Evolutionary conservation across 2,113 vertebrate species (phyloP).

Genomic region (Ranitomeya imitator): DNA sequence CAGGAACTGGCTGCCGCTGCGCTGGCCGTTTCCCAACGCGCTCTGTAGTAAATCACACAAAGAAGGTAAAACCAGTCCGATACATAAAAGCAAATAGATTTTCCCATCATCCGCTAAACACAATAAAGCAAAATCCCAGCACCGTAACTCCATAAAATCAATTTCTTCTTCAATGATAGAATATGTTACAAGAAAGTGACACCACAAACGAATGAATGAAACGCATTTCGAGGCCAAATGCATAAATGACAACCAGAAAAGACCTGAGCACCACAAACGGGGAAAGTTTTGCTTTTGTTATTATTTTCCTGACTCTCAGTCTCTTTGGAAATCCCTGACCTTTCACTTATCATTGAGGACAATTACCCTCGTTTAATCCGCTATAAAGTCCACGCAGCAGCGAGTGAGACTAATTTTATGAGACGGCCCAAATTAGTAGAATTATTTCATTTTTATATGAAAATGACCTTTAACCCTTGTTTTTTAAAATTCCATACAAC

Average conservation of each 20-base stretch:
- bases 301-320: background rate
- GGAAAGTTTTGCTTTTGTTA: background rate
- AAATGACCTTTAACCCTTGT: background rate
- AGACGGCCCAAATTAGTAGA: background rate
- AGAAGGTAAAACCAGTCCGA: background rate
- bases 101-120: background rate
- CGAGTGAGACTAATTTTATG: background rate
- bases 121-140: background rate
- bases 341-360: constrained; percentile 3
- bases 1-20: background rate
- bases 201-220: background rate
- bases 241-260: too few species aligned
- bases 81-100: background rate
- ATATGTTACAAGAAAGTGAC: background rate
- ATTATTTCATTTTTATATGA: background rate
- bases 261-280: too few species aligned
- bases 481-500: background rate
- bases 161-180: background rate
- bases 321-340: background rate
- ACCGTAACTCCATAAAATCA: background rate
- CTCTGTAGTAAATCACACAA: constrained; percentile 4
- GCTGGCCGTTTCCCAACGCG: background rate
- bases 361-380: background rate
- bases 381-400: background rate
- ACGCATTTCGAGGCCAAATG: background rate